Evolutionary conservation across 2,888 invertebrate species (phyloP).

Genomic region (Marronus borbonicus): DNA sequence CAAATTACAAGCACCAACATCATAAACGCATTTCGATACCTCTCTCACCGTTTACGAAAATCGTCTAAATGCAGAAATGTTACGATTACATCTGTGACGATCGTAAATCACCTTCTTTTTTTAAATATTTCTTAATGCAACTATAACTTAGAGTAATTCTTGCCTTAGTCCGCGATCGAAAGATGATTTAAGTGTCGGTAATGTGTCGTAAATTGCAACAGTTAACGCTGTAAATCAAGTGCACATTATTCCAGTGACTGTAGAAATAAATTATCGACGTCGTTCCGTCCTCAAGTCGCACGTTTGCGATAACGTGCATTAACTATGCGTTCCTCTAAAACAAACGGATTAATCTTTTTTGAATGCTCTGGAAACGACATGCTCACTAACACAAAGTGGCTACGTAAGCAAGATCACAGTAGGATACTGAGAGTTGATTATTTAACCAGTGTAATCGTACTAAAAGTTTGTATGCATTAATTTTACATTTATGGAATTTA

Average conservation of each 20-base stretch:
- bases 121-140: no score
- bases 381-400: not conserved
- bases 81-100: no score
- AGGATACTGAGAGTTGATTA: not conserved
- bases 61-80: no score
- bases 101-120: no score
- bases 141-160: not conserved
- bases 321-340: constrained; percentile 14
- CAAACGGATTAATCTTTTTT: constrained; percentile 35
- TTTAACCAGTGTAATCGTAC: not conserved
- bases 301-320: constrained; percentile 35
- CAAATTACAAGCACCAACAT: no score
- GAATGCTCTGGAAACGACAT: constrained; percentile 21
- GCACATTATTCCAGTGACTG: constrained; percentile 37
- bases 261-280: constrained; percentile 40
- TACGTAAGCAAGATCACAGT: not conserved
- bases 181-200: constrained; percentile 21
- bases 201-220: constrained; percentile 37
- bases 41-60: no score
- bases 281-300: constrained; percentile 14
- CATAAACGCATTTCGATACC: no score
- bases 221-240: constrained; percentile 26
- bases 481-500: no score
- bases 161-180: not conserved
- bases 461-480: not conserved